These are phyloP conservation scores for Sphenopsis melanotis DNA, from an alignment of 2,797 vertebrate species.

Conservation along the genomic window DNA sequence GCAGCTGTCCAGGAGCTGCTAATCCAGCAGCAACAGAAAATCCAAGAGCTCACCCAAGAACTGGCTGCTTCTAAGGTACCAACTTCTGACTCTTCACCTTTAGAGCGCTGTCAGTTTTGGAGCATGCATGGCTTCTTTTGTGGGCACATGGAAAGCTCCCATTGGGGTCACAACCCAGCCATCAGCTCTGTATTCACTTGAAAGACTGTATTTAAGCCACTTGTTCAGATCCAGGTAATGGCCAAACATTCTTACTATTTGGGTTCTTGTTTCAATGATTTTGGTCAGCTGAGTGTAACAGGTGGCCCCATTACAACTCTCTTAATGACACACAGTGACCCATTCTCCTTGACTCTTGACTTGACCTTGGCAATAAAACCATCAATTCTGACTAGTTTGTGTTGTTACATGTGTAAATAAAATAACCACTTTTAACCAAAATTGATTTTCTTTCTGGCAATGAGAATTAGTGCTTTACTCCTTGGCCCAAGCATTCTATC, in stretches of 20 bases:
- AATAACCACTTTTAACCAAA: not conserved
- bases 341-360: not conserved
- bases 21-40: slow-evolving; percentile 92
- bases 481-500: not conserved
- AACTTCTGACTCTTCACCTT: not conserved
- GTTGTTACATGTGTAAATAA: not conserved
- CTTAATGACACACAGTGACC: not conserved
- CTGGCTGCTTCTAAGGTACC: slow-evolving; percentile 87
- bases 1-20: slow-evolving; percentile 91
- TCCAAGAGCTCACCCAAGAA: slow-evolving; percentile 92
- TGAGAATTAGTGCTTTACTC: not conserved
- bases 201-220: not conserved
- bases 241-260: not conserved
- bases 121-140: not conserved
- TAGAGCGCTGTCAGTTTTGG: not conserved
- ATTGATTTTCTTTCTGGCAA: not conserved
- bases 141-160: not conserved
- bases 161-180: not conserved
- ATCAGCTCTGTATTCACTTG: not conserved
- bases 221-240: not conserved
- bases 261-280: not conserved
- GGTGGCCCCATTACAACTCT: not conserved
- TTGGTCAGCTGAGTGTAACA: not conserved
- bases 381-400: not conserved
- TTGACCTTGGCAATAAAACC: not conserved